Evolutionary conservation across 2,113 vertebrate species (phyloP).

Genomic region (Phrynosoma platyrhinos): DNA sequence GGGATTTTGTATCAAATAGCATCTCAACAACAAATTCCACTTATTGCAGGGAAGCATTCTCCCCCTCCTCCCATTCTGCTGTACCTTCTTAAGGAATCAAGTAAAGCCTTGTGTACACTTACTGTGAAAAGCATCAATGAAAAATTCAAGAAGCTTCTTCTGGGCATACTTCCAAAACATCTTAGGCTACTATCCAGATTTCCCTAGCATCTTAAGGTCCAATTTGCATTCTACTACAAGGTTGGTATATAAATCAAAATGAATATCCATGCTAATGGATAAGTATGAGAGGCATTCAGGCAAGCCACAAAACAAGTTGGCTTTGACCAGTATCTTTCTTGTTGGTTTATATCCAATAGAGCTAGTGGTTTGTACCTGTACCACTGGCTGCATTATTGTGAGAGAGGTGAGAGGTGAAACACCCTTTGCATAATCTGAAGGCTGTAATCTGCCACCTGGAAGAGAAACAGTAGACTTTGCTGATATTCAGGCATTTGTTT

Average conservation of each 20-base stretch:
- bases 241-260: background rate
- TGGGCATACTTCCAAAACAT: background rate
- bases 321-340: too few species aligned
- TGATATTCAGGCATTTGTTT: background rate
- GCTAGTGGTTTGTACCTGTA: background rate
- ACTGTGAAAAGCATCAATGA: background rate
- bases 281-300: background rate
- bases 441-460: background rate
- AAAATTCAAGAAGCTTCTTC: background rate
- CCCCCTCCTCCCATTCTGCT: background rate
- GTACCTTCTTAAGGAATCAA: background rate
- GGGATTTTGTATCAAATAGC: constrained; percentile 1
- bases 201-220: background rate
- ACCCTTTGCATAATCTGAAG: too few species aligned
- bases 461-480: background rate
- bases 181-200: background rate
- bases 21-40: background rate
- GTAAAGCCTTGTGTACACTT: background rate
- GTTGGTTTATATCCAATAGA: background rate
- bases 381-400: background rate
- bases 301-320: too few species aligned
- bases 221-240: background rate
- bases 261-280: background rate
- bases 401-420: background rate
- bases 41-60: background rate